phyloP scores from a whole-genome alignment of 1,140 invertebrate species.

The Matsumurasca onukii region DNA sequence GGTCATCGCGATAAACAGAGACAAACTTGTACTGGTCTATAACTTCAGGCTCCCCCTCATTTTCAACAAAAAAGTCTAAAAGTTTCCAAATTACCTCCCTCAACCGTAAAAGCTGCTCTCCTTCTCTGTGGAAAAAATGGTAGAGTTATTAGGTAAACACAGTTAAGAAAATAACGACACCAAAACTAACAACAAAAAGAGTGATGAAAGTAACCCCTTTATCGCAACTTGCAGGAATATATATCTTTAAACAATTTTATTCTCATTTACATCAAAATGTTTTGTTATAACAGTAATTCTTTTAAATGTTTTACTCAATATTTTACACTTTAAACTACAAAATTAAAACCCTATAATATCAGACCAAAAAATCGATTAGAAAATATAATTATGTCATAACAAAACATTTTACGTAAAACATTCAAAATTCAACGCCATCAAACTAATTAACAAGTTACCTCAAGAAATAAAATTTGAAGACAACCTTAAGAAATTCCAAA shows the following conservation, averaged over 20 bases:
- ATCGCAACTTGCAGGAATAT: not conserved
- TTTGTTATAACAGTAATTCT: not conserved
- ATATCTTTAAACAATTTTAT: not conserved
- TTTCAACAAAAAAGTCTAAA: constrained; percentile 26
- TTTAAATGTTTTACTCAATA: not conserved
- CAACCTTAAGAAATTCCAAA: too few relatives aligned
- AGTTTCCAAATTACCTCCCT: constrained; percentile 17
- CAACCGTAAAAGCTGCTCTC: constrained; percentile 22
- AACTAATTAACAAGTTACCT: too few relatives aligned
- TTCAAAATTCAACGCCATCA: too few relatives aligned
- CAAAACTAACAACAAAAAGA: not conserved
- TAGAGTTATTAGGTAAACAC: not conserved
- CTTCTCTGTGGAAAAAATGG: constrained; percentile 28
- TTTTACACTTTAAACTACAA: too few relatives aligned
- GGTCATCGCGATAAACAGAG: not conserved
- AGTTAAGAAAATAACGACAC: not conserved
- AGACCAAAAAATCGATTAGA: too few relatives aligned
- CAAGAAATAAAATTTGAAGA: too few relatives aligned
- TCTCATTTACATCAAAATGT: not conserved
- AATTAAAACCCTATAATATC: too few relatives aligned
- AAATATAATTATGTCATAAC: too few relatives aligned
- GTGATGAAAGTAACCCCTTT: not conserved
- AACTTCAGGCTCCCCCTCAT: constrained; percentile 24
- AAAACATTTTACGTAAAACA: too few relatives aligned
- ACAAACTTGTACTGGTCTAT: not conserved